Conservation (phyloP, 2,113 vertebrate genomes). For the Monopterus albus region DNA sequence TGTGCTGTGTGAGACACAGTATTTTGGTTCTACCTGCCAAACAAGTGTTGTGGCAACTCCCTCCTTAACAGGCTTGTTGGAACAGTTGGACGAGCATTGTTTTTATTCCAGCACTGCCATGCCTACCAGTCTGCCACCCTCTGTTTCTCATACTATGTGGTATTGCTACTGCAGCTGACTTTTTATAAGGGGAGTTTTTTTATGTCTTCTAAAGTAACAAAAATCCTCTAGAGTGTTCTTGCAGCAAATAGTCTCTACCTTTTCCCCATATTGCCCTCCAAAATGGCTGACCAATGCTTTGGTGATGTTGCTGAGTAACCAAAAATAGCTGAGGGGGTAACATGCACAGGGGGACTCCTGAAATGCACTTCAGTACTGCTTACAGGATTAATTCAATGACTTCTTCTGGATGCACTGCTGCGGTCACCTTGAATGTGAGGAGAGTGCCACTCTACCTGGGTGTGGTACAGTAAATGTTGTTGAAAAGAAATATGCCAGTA, state of each 20-base stretch:
- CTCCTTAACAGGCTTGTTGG: conserved; percentile 21
- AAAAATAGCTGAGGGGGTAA: conserved; percentile 16
- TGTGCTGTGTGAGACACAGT: conserved; percentile 1
- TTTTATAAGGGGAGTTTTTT: not conserved
- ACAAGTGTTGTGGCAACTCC: conserved; percentile 12
- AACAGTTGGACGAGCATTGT: conserved; percentile 40
- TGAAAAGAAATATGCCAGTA: not conserved
- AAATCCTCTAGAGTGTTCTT: conserved; percentile 5
- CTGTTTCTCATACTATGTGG: conserved; percentile 27
- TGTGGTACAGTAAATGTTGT: not conserved
- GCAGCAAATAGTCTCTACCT: not conserved
- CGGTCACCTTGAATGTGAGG: not conserved
- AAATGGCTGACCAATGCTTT: conserved; percentile 40
- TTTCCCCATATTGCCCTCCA: not conserved
- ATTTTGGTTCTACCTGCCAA: conserved; percentile 16
- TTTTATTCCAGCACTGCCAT: conserved; percentile 35
- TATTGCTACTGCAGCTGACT: conserved; percentile 20
- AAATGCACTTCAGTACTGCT: not conserved
- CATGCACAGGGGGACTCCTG: not conserved
- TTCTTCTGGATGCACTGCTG: not conserved
- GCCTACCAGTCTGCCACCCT: conserved; percentile 38
- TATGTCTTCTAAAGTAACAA: conserved; percentile 6
- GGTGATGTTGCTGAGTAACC: conserved; percentile 44
- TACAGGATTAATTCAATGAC: conserved; percentile 5
- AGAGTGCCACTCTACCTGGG: not conserved